A percentile compares a stretch with the other conserved stretches of the same genome.
These are phyloP conservation scores for Beroe ovata DNA, from an alignment of 37 sponge, comb jelly and placozoan species.

Conservation along the genomic window DNA sequence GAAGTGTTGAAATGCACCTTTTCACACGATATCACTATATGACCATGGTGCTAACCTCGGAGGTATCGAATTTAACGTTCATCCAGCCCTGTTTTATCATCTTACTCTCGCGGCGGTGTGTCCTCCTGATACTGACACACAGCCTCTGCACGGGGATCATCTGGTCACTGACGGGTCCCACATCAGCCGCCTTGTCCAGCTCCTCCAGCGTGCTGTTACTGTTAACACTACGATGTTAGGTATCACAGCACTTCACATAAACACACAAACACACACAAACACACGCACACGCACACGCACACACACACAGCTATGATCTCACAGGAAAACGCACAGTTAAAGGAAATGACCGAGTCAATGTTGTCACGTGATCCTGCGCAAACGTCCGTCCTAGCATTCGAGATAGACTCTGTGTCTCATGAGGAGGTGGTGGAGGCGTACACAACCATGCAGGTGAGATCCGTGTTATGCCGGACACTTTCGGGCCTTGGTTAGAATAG, in stretches of 20 bases:
- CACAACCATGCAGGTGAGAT: background rate
- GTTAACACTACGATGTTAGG: constrained; percentile 63
- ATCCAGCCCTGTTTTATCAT: constrained; percentile 67
- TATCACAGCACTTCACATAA: no score
- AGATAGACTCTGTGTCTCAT: constrained; percentile 50
- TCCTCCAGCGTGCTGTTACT: constrained; percentile 62
- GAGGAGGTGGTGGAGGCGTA: constrained; percentile 24
- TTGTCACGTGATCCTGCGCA: constrained; percentile 20
- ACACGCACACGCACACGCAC: no score
- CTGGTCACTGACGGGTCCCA: constrained; percentile 12
- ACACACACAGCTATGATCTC: background rate
- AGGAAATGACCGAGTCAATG: constrained; percentile 41
- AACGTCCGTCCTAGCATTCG: background rate
- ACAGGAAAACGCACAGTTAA: constrained; percentile 43
- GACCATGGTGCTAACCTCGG: no score
- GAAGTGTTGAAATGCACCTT: no score
- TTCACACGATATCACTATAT: no score
- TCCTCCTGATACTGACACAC: constrained; percentile 46
- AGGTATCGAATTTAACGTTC: constrained; percentile 46
- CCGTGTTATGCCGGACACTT: no score
- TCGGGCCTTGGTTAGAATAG: no score
- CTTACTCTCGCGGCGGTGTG: constrained; percentile 57
- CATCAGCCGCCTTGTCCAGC: background rate
- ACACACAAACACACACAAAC: no score
- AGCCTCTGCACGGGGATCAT: constrained; percentile 62